These are phyloP conservation scores for Alcedo quadribrachys DNA, from an alignment of 2,797 vertebrate species.

Conservation along the genomic window DNA sequence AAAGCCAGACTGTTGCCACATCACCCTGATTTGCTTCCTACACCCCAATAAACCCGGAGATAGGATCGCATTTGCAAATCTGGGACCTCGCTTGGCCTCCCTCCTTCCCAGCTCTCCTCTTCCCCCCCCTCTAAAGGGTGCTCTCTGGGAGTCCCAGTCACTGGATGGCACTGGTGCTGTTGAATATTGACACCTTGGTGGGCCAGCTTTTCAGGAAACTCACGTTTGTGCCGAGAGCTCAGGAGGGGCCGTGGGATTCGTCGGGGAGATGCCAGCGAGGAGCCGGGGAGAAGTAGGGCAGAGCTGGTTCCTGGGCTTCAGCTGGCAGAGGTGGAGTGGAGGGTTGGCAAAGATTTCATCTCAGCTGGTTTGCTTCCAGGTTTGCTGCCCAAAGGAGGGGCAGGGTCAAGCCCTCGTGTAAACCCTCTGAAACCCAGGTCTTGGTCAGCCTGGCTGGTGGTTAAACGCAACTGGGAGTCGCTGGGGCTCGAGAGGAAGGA, in stretches of 20 bases:
- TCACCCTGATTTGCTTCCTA: neutral
- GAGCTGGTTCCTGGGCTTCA: neutral
- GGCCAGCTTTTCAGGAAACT: neutral
- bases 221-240: neutral
- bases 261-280: neutral
- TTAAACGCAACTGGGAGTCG: neutral
- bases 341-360: neutral
- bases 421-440: neutral
- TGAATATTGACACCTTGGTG: neutral
- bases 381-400: neutral
- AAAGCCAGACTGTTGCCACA: neutral
- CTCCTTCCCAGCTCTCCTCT: neutral
- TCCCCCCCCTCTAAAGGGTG: neutral
- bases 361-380: neutral
- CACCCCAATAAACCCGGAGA: neutral
- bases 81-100: neutral
- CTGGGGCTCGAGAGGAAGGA: neutral
- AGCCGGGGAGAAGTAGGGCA: constrained; percentile 45
- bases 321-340: neutral
- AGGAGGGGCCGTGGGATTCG: neutral
- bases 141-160: neutral
- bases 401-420: neutral
- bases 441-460: neutral
- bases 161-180: constrained; percentile 60
- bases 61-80: neutral